A percentile compares a stretch with the other conserved stretches of the same genome.
Conservation (phyloP, 2,888 invertebrate species). For the Napeogenes inachia region DNA sequence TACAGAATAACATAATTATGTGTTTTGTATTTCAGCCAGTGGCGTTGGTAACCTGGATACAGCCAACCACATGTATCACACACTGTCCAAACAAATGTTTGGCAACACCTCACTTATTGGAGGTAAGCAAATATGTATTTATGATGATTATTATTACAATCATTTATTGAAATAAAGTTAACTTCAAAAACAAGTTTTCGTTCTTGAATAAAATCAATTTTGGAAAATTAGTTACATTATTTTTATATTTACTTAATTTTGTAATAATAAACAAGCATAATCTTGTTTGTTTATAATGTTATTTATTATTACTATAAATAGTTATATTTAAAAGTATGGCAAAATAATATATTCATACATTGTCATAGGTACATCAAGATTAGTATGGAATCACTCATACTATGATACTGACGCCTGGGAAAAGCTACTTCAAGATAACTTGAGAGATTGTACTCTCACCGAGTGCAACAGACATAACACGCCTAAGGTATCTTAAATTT, state of each 20-base stretch:
- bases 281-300: too few species aligned
- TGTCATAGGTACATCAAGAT: constrained; percentile 81
- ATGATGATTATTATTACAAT: constrained; percentile 1
- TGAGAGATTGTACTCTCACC: constrained; percentile 80
- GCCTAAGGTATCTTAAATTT: constrained; percentile 47
- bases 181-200: too few species aligned
- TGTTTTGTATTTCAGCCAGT: constrained; percentile 42
- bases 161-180: neutral
- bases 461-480: constrained; percentile 62
- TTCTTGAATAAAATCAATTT: too few species aligned
- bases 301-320: neutral
- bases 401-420: constrained; percentile 93
- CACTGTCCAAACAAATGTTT: constrained; percentile 67
- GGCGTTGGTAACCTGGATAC: constrained; percentile 60
- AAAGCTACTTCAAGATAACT: constrained; percentile 81
- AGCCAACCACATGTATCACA: constrained; percentile 61
- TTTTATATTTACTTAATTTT: too few species aligned
- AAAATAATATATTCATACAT: neutral
- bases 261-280: too few species aligned
- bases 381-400: constrained; percentile 92
- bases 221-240: too few species aligned
- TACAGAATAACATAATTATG: constrained; percentile 2
- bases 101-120: constrained; percentile 64
- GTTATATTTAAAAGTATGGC: neutral
- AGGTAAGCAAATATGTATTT: constrained; percentile 36